phyloP scores from a whole-genome alignment of 92 coral and sea anemone genomes.

The Anthopleura xanthogrammica region DNA sequence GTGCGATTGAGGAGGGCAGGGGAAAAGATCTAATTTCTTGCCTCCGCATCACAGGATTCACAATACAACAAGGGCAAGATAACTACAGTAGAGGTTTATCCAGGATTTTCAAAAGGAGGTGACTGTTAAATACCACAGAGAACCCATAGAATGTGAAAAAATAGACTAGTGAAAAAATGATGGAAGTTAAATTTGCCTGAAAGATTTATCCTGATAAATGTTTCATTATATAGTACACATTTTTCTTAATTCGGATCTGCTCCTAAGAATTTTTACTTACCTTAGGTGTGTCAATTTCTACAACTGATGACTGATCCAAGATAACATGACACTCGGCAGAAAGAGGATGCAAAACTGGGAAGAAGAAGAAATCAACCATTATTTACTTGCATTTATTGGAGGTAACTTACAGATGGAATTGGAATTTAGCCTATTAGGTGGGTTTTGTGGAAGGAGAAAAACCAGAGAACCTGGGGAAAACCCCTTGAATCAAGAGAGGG shows the following conservation, averaged over 20 bases:
- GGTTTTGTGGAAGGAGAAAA: background rate
- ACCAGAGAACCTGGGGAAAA: background rate
- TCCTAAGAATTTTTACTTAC: conserved; percentile 23
- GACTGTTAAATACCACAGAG: too few relatives aligned
- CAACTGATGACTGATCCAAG: conserved; percentile 81
- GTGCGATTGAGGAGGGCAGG: too few relatives aligned
- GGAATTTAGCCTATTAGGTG: background rate
- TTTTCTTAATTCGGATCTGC: too few relatives aligned
- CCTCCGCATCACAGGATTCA: background rate
- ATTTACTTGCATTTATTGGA: too few relatives aligned
- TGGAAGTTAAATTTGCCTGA: too few relatives aligned
- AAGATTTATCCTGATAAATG: too few relatives aligned
- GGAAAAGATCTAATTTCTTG: too few relatives aligned
- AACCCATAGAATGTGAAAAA: background rate
- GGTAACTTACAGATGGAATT: background rate
- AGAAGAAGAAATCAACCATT: background rate
- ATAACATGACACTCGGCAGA: conserved; percentile 90
- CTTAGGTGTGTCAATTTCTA: conserved; percentile 84
- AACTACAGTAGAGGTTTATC: too few relatives aligned
- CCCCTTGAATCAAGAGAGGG: background rate
- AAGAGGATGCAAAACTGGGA: conserved; percentile 81
- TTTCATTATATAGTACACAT: too few relatives aligned
- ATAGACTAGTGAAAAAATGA: background rate
- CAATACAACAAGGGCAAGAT: too few relatives aligned
- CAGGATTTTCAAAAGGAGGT: too few relatives aligned